These are phyloP conservation scores for Solenopsis fugax DNA, from an alignment of 1,140 invertebrate species.

Conservation along the genomic window DNA sequence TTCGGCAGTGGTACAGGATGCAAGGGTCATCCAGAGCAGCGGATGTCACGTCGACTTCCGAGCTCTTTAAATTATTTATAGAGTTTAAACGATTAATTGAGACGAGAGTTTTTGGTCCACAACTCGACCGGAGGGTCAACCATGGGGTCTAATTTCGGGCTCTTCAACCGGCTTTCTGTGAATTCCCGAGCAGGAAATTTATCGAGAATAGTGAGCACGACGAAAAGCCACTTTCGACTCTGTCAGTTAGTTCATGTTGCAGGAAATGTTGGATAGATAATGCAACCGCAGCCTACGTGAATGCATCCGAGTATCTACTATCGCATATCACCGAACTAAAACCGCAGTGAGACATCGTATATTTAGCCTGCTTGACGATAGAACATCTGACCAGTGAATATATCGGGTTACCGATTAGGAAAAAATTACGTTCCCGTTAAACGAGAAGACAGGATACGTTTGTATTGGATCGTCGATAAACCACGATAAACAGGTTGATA, in stretches of 20 bases:
- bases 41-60: conserved; percentile 33
- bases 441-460: neutral
- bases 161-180: conserved; percentile 9
- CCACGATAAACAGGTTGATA: neutral
- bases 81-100: conserved; percentile 42
- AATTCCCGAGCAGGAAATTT: conserved; percentile 16
- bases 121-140: conserved; percentile 26
- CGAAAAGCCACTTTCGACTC: conserved; percentile 24
- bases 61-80: conserved; percentile 48
- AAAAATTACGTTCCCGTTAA: neutral
- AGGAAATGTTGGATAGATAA: conserved; percentile 68
- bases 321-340: conserved; percentile 67
- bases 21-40: conserved; percentile 7
- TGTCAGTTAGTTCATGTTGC: conserved; percentile 1
- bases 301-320: conserved; percentile 58
- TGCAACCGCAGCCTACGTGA: conserved; percentile 60
- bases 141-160: conserved; percentile 13
- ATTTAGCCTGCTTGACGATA: conserved; percentile 51
- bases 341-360: conserved; percentile 45
- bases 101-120: conserved; percentile 20
- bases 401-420: conserved; percentile 36
- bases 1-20: neutral
- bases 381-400: conserved; percentile 14
- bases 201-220: neutral
- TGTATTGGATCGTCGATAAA: conserved; percentile 38